Percentiles rank a stretch among this genome's conserved stretches.
Evolutionary conservation across 1,140 invertebrate species (phyloP).

Genomic region (Drosophila pandora): DNA sequence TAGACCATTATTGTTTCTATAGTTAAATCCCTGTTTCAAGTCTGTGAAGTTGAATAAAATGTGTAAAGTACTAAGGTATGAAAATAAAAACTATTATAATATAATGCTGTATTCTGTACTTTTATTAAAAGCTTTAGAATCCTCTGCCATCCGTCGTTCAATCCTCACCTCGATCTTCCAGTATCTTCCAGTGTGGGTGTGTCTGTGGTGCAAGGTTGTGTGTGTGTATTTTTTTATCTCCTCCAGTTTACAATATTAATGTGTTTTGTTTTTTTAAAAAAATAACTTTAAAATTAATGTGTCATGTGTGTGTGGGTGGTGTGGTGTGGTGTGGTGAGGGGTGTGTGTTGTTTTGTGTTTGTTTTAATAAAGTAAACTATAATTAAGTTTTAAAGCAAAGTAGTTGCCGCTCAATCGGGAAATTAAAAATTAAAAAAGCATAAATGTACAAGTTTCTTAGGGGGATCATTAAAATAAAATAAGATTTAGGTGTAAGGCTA

Average conservation of each 20-base stretch:
- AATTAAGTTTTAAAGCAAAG: constrained; percentile 70
- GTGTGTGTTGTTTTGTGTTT: constrained; percentile 16
- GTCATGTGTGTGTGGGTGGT: constrained; percentile 49
- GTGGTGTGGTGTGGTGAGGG: constrained; percentile 37
- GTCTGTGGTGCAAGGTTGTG: constrained; percentile 54
- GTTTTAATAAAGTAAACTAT: constrained; percentile 59
- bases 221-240: constrained; percentile 31
- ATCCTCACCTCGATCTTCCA: constrained; percentile 24
- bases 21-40: neutral
- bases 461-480: constrained; percentile 32
- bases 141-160: constrained; percentile 39
- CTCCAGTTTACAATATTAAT: constrained; percentile 62
- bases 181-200: constrained; percentile 49
- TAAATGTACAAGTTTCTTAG: constrained; percentile 68
- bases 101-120: constrained; percentile 61
- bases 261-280: constrained; percentile 45
- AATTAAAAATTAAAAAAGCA: constrained; percentile 23
- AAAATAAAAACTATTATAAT: neutral
- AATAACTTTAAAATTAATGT: constrained; percentile 78
- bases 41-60: constrained; percentile 1
- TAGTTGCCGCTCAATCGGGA: constrained; percentile 30
- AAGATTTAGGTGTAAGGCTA: constrained; percentile 42
- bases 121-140: constrained; percentile 74
- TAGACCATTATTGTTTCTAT: constrained; percentile 14
- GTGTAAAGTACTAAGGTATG: constrained; percentile 1